phyloP scores from a whole-genome alignment of 2,797 vertebrate species.

The Peromyscus eremicus region DNA sequence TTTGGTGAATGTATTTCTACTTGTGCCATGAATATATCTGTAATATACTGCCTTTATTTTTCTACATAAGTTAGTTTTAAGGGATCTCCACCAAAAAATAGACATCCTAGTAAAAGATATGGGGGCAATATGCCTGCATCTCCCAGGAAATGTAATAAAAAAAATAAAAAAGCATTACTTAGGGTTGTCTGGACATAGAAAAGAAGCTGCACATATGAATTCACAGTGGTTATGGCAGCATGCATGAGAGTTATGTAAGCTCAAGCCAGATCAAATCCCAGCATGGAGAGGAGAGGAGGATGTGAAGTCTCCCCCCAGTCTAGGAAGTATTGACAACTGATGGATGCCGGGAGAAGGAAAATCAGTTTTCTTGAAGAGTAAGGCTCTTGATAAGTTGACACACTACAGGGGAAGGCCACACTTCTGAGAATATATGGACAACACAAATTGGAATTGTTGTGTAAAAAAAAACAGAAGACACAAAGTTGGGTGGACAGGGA shows the following conservation, averaged over 20 bases:
- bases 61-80: slow-evolving; percentile 12
- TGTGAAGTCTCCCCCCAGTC: accelerated
- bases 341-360: background rate
- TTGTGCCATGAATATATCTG: background rate
- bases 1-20: background rate
- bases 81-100: background rate
- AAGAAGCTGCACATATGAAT: background rate
- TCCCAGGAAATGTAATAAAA: background rate
- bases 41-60: background rate
- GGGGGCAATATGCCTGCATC: background rate
- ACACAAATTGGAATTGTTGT: background rate
- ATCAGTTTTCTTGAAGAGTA: background rate
- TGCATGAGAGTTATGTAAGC: background rate
- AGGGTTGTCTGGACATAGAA: background rate
- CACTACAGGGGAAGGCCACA: background rate
- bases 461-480: background rate
- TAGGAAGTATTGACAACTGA: background rate
- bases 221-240: background rate
- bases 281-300: no score
- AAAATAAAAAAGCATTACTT: slow-evolving; percentile 9
- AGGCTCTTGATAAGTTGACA: background rate
- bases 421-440: background rate
- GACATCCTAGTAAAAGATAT: background rate
- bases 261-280: background rate
- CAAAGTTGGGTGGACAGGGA: background rate